Percentiles rank a stretch among this genome's conserved stretches.
phyloP scores from a whole-genome alignment of 2,888 invertebrate species.

The Amphipyra berbera region DNA sequence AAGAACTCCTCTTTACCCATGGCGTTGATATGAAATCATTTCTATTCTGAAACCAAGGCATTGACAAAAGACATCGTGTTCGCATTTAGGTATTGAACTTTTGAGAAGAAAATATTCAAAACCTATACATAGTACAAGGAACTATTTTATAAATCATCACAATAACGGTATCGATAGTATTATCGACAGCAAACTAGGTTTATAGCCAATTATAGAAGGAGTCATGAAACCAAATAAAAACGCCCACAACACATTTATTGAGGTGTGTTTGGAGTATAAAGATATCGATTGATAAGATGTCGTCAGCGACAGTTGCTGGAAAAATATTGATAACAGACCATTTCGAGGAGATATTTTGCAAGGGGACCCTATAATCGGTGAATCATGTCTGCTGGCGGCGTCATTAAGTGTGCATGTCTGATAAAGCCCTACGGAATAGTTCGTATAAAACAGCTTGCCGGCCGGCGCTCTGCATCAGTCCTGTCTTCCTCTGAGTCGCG shows the following conservation, averaged over 20 bases:
- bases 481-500: constrained; percentile 10
- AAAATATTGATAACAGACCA: constrained; percentile 31
- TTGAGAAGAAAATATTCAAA: too few relatives aligned
- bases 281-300: constrained; percentile 33
- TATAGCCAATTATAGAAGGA: neutral
- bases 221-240: constrained; percentile 9
- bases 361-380: constrained; percentile 32
- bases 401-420: constrained; percentile 30
- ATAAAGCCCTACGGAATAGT: constrained; percentile 37
- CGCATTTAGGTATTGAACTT: too few relatives aligned
- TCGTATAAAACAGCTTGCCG: constrained; percentile 49
- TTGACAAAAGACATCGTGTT: too few relatives aligned
- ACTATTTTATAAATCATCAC: too few relatives aligned
- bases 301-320: constrained; percentile 38
- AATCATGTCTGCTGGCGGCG: constrained; percentile 39
- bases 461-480: constrained; percentile 39
- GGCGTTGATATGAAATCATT: too few relatives aligned
- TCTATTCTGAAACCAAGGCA: too few relatives aligned
- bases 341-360: constrained; percentile 25
- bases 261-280: constrained; percentile 30
- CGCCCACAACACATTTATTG: constrained; percentile 9
- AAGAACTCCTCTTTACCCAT: too few relatives aligned
- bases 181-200: too few relatives aligned
- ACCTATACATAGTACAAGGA: too few relatives aligned
- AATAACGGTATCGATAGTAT: too few relatives aligned